Base-by-base conservation (phyloP, 2,888 invertebrate genomes). In the Lochmaea capreae region DNA sequence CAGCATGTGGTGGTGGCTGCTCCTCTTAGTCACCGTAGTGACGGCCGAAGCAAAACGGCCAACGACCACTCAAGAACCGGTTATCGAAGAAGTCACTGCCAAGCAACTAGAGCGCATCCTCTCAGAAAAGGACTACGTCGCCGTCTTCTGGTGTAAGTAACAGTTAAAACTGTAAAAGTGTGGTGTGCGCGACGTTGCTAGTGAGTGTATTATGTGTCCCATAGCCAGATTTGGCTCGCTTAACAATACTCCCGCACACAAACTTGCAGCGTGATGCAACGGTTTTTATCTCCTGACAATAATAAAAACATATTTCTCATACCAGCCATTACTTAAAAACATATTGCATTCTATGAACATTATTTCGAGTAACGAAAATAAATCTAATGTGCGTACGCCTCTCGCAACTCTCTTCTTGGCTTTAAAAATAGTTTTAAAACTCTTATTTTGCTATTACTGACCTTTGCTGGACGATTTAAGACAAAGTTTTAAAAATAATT, bases 131-230 rank as follows among this genome's bases (percentile, higher is more conserved):
- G 96, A 96, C 90, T 96, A 94, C 91, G 95, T 97, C 88, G 96
- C 96, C 87, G 96, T 96, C 89, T 96, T 94, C 90, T 97, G 96
- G 95, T 97, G 96, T 97, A 94, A 96, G 96, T 95, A 90, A 54
- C 62, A 67, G 66, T 43, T 54, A 52, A 69, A 65, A 16, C 58
- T 42, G 54, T 65, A 42, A 39, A 65, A 71, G 67, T 73, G 69
- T 74, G 76, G 72, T 71, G 68, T 65, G 49, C 63, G 74, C 71
- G 61, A 62, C 39, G 49, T 18, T 59, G 26, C 16, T 43, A 71
- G 77, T 75, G 76, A 73, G 72, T 75, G 75, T 76, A 77, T 77
- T 77, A 72, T 72, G 76, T 77, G 72, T 72, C 76, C 42, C 85
- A 86, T 86, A 81, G 85, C 86, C 86, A 84, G 82, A 86, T 86